Base-by-base conservation (phyloP, 2,888 invertebrate genomes). In the Torymus aiolomorphi region DNA sequence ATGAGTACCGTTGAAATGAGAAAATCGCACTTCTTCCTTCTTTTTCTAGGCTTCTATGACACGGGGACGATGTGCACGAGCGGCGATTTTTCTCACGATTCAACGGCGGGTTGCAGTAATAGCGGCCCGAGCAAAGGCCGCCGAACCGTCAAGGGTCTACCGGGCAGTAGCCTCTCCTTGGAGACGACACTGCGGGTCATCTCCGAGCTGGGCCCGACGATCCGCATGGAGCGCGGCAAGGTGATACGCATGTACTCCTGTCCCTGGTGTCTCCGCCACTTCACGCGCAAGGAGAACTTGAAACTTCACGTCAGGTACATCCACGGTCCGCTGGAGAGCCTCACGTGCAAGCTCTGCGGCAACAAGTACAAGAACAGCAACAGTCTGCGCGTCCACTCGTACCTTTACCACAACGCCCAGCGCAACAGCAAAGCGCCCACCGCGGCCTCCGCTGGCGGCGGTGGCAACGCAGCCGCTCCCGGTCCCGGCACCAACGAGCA, bases 301-400 rank as follows among this genome's bases (percentile, higher is more conserved):
- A 95, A 95, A 88, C 93, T 95, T 57, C 95, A 95, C 87, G 93
- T 95, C 66, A 91, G 94, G 49, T 95, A 95, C 89, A 94, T 94
- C 86, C 95, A 95, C 87, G 94, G 94, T 86, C 93, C 93, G 12
- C 92, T 92, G 83, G 93, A 94, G 86, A 94, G 93, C 82, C 91
- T 95, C 76, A 93, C 94, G 85, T 95, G 95, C 89, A 92, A 93
- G 83, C 92, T 94, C 77, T 95, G 95, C 87, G 94, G 94, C 84
- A 95, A 95, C 84, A 90, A 89, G 85, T 90, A 90, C 85, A 90
- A 90, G 80, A 90, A 90, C 82, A 89, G 90, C 82, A 90, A 90
- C 80, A 90, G 90, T 79, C 84, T 90, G 78, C 89, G 90, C 79
- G 90, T 90, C 69, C 90, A 90, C 84, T 89, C 90, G 83, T 90